A percentile compares a stretch with the other conserved stretches of the same genome.
These are phyloP conservation scores for Ophioninae sp. DNA, from an alignment of 2,888 invertebrate genomes.

Conservation along the genomic window DNA sequence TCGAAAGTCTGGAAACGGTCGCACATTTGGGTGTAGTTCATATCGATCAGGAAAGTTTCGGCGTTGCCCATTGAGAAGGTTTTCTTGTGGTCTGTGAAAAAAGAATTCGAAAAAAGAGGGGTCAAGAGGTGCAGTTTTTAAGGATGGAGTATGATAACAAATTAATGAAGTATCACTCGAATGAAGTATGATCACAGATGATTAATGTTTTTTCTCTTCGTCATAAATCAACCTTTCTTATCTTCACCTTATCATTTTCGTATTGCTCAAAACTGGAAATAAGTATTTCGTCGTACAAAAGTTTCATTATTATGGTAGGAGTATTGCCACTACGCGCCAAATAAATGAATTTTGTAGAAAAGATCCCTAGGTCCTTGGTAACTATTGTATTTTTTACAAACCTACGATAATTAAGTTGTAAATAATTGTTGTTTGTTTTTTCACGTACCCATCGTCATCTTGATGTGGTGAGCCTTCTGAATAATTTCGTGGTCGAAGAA, in stretches of 20 bases:
- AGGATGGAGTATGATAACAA: not conserved
- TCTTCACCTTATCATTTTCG: no score
- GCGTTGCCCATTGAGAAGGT: conserved; percentile 60
- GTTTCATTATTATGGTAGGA: no score
- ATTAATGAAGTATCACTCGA: no score
- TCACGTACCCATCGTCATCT: conserved; percentile 78
- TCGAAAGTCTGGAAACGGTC: conserved; percentile 81
- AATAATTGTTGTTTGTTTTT: not conserved
- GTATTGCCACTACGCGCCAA: no score
- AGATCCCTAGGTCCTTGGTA: no score
- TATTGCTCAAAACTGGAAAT: no score
- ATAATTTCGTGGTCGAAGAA: conserved; percentile 87
- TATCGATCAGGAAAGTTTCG: conserved; percentile 76
- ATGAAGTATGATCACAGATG: no score
- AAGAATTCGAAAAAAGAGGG: not conserved
- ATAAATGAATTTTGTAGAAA: no score
- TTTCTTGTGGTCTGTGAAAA: conserved; percentile 61
- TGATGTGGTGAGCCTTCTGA: conserved; percentile 85
- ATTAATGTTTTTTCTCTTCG: no score
- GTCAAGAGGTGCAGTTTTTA: no score
- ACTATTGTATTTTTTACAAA: not conserved
- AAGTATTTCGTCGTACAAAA: no score
- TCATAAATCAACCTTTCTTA: no score
- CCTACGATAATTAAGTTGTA: not conserved
- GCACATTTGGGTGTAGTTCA: conserved; percentile 84